Conservation (phyloP, 2,113 vertebrate genomes). For the Clarias macrocephalus region DNA sequence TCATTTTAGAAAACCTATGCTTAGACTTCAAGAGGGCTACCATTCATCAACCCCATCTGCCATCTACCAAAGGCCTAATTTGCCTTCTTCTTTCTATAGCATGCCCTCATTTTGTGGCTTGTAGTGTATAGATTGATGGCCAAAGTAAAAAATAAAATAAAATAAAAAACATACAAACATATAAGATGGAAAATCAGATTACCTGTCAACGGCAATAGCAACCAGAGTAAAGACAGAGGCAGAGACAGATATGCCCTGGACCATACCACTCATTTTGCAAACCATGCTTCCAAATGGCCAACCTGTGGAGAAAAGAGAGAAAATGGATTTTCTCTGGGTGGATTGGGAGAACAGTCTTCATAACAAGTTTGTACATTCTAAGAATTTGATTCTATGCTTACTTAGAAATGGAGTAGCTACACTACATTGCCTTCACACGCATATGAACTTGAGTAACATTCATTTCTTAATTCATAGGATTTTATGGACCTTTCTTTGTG, state of each 20-base stretch:
- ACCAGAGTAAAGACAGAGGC: slow-evolving; percentile 93
- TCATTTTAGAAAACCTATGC: neutral
- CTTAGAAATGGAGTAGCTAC: too few relatives aligned
- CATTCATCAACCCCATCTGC: neutral
- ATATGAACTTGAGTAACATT: too few relatives aligned
- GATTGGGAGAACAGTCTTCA: neutral
- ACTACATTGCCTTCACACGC: too few relatives aligned
- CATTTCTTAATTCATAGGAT: too few relatives aligned
- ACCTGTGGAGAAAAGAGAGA: slow-evolving; percentile 69
- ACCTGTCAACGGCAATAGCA: slow-evolving; percentile 92
- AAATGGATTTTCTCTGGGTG: neutral
- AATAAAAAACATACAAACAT: neutral
- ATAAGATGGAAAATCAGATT: slow-evolving; percentile 38
- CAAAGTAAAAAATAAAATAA: neutral
- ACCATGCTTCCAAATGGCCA: slow-evolving; percentile 92
- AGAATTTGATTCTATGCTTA: neutral
- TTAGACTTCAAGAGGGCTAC: neutral
- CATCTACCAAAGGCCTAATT: neutral
- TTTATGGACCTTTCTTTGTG: too few relatives aligned
- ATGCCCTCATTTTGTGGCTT: neutral
- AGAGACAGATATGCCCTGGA: slow-evolving; percentile 90
- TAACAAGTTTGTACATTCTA: neutral
- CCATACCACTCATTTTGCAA: slow-evolving; percentile 91
- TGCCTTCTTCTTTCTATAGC: too few relatives aligned
- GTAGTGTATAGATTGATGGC: neutral